Base-by-base conservation (phyloP, 1,140 invertebrate species). In the Ooceraea biroi region DNA sequence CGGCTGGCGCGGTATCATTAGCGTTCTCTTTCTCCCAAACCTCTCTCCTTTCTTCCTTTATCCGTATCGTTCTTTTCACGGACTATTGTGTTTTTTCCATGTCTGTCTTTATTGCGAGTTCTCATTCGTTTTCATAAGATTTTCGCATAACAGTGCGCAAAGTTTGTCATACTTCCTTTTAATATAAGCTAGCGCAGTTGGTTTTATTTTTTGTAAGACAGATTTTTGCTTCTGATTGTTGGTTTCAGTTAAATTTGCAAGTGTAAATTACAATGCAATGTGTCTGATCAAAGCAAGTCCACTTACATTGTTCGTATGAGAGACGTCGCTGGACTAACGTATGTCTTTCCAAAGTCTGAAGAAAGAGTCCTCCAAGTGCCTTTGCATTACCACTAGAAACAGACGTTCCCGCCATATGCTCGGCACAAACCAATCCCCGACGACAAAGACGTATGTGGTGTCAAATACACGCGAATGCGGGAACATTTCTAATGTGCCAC, bases 1-100 rank as follows among this genome's bases (percentile, higher is more conserved):
- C 89, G 89, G 87, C 88, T 88, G 89, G 82, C 86, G 86, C 87
- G 87, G 91, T 89, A 90, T 91, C 91, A 91, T 93, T 92, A 92
- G 88, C 90, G 87, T 83, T 87, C 86, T 74, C 80, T 91, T 88
- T 91, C 83, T 86, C 65, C 83, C 77, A 50, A 76, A 69, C 74
- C 80, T 82, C 52, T 85, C 76, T 77, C 46, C 65, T 66, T 84
- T 83, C 30, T 66, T 84, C 82, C 30, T 89, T 52, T 22, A 46
- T 71, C 1, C 73, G 60, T 58, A 5, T 52, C 69, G 57, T 73
- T 71, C 73, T 82, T 74, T 66, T 48, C 82, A 25, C 78, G n/a
- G 50, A n/a, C 60, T 57, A 80, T 82, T 76, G 25, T 73, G 69
- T 61, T 85, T 84, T 58, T 77, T 83, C 58, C 69, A 11, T 63